These are phyloP conservation scores for Mythimna ferrago DNA, from an alignment of 2,888 invertebrate genomes.

Conservation along the genomic window DNA sequence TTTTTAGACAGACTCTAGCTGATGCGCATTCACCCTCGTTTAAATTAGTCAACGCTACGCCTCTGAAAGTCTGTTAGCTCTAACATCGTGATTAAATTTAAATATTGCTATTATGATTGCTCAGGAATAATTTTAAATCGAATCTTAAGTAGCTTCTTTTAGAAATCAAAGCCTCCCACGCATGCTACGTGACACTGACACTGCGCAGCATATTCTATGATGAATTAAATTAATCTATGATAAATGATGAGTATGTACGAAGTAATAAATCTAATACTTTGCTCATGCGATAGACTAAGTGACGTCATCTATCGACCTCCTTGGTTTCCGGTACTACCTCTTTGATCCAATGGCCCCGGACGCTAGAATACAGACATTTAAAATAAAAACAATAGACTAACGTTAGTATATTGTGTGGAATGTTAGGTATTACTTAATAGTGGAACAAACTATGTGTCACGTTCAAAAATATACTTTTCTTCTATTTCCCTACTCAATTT, in stretches of 20 bases:
- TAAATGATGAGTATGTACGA: slow-evolving; percentile 47
- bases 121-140: not conserved
- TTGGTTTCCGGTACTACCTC: slow-evolving; percentile 58
- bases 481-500: not conserved
- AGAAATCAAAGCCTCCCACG: slow-evolving; percentile 29
- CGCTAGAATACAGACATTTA: slow-evolving; percentile 17
- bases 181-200: slow-evolving; percentile 23
- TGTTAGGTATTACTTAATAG: not conserved
- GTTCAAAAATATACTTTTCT: not conserved
- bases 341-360: slow-evolving; percentile 63
- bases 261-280: slow-evolving; percentile 48
- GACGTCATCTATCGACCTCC: slow-evolving; percentile 61
- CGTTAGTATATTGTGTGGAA: slow-evolving; percentile 5
- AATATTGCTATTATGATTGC: not conserved
- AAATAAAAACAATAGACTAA: slow-evolving; percentile 40
- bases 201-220: slow-evolving; percentile 26
- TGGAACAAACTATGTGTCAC: not conserved
- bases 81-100: not conserved
- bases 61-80: slow-evolving; percentile 8
- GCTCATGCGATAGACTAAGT: slow-evolving; percentile 34
- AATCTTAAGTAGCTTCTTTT: slow-evolving; percentile 1
- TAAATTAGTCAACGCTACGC: too few relatives aligned
- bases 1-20: too few relatives aligned
- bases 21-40: too few relatives aligned
- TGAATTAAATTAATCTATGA: slow-evolving; percentile 56